Evolutionary conservation across 2,888 invertebrate species (phyloP).

Genomic region (Tridacna gigas): DNA sequence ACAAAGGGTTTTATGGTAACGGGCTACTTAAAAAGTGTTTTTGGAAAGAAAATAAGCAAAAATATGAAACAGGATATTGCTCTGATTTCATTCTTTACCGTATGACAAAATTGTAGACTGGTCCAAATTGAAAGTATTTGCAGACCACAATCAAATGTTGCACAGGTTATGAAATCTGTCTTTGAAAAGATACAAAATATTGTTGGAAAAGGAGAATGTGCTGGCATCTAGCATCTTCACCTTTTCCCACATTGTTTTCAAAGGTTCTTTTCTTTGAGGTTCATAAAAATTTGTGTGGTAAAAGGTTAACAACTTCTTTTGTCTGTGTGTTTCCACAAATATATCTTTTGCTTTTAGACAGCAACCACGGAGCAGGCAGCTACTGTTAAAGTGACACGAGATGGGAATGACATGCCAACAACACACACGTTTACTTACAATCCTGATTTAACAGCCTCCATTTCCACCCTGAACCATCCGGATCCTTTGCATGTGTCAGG

Average conservation of each 20-base stretch:
- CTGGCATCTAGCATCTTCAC: background rate
- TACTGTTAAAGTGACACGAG: constrained; percentile 17
- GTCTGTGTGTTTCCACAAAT: background rate
- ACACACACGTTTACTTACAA: constrained; percentile 30
- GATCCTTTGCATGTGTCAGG: constrained; percentile 27
- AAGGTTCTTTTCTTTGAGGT: background rate
- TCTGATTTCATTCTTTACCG: too few species aligned
- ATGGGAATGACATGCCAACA: background rate
- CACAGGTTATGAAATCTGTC: too few species aligned
- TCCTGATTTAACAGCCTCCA: background rate
- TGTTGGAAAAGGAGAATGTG: background rate
- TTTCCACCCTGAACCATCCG: constrained; percentile 5
- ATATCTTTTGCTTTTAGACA: constrained; percentile 14
- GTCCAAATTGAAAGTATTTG: too few species aligned
- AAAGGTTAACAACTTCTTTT: background rate
- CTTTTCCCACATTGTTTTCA: background rate
- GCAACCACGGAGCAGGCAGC: constrained; percentile 17
- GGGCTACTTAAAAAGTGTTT: too few species aligned
- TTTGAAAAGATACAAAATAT: too few species aligned
- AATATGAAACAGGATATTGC: too few species aligned
- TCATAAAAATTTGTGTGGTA: background rate
- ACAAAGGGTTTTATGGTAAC: too few species aligned
- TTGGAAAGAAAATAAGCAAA: too few species aligned
- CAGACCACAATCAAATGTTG: too few species aligned
- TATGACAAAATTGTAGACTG: too few species aligned